Evolutionary conservation across 2,888 invertebrate genomes (phyloP), one percentile per base, ranked within the genome.

Genomic region (Melinopterus prodromus): DNA sequence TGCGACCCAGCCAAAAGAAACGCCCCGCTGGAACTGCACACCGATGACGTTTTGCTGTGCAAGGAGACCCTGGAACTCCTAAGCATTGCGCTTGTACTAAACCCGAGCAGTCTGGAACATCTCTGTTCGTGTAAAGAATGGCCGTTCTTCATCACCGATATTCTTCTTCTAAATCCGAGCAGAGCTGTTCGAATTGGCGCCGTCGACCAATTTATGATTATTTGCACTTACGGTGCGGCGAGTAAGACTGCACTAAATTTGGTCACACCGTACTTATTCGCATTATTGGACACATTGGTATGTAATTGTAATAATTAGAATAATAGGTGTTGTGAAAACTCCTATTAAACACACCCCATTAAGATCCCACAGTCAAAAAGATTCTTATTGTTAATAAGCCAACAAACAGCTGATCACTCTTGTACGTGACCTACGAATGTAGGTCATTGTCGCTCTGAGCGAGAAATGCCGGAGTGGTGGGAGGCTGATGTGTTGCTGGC

Each of bases 41-140:
- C 85, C 77, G 89, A 89, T 79, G 89, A 89, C 80, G 83, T 89
- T 26, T 80, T 88, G 69, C 80, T 89, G 86, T 97, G 97, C 86
- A 95, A 97, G 85, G 98, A 98, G 90, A 97, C 98, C 76, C 91
- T 99, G 88, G 98, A 99, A 90, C 95, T 98, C 82, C 91, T 99
- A 82, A 97, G 97, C 77, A 94, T 98, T 83, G 95, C 96, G 83
- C 93, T 98, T 87, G 96, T 97, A 76, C 90, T 99, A 76, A 97
- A 97, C 89, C 96, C 97, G n/a, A 93, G 94, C 78, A 95, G 96
- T 78, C 90, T 98, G 82, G 97, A 97, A 85, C 92, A 93, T 37
- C 90, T 98, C 36, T 93, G 96, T 82, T 94, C 93, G 85, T 97
- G 97, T 86, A 90, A 93, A 81, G 93, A 94, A 90, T 98, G 97